A percentile compares a stretch with the other conserved stretches of the same genome.
Evolutionary conservation across 2,888 invertebrate genomes (phyloP).

Genomic region (Orthonevra nobilis): DNA sequence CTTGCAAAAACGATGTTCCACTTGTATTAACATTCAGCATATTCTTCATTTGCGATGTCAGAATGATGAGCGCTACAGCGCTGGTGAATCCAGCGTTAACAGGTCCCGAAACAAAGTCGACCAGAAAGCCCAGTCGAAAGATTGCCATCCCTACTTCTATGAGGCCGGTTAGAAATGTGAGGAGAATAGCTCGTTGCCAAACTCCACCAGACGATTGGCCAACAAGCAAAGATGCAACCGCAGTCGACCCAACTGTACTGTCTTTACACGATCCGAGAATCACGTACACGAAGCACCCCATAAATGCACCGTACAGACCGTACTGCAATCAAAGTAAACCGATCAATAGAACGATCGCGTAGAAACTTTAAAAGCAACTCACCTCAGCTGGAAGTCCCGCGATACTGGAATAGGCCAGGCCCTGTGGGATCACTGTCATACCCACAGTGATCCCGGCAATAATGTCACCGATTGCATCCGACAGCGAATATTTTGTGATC

Average conservation of each 20-base stretch:
- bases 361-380: constrained; percentile 67
- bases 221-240: constrained; percentile 93
- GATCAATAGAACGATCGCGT: too few relatives aligned
- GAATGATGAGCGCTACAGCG: constrained; percentile 92
- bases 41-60: constrained; percentile 92
- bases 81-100: constrained; percentile 94
- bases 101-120: constrained; percentile 94
- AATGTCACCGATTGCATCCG: constrained; percentile 90
- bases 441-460: constrained; percentile 97
- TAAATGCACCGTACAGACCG: constrained; percentile 94
- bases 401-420: constrained; percentile 89
- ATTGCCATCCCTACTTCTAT: constrained; percentile 90
- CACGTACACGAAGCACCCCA: constrained; percentile 94
- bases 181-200: constrained; percentile 85
- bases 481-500: constrained; percentile 87
- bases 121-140: constrained; percentile 90
- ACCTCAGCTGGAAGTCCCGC: constrained; percentile 88
- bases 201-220: constrained; percentile 86
- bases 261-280: constrained; percentile 95
- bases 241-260: constrained; percentile 95
- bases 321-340: constrained; percentile 82
- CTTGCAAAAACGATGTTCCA: constrained; percentile 88
- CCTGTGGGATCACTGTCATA: constrained; percentile 85
- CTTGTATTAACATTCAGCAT: constrained; percentile 86
- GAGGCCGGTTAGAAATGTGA: constrained; percentile 88